Conservation (phyloP, 2,888 invertebrate species). For the Limnephilus rhombicus region DNA sequence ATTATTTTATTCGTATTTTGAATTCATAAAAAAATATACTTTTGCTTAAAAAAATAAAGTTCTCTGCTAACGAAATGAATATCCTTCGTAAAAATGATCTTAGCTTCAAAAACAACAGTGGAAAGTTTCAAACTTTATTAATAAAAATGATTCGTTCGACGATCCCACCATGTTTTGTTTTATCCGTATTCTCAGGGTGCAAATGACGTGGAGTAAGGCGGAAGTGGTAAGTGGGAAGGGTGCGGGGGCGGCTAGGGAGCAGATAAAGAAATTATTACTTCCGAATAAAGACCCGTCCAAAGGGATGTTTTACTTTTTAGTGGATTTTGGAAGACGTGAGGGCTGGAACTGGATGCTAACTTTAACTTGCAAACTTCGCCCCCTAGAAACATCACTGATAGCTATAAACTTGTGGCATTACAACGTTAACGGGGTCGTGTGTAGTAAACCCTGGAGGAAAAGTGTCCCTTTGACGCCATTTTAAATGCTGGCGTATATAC, state of each 20-base stretch:
- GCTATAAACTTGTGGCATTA: conserved; percentile 38
- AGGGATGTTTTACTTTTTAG: background rate
- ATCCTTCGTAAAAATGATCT: background rate
- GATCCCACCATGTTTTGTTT: background rate
- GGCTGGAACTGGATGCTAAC: conserved; percentile 13
- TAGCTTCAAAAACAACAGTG: background rate
- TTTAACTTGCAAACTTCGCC: conserved; percentile 5
- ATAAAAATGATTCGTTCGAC: background rate
- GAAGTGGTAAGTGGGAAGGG: background rate
- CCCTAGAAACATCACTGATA: conserved; percentile 33
- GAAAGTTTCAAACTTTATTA: conserved; percentile 7
- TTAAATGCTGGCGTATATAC: conserved; percentile 3
- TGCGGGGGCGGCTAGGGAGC: background rate
- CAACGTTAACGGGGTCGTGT: conserved; percentile 32
- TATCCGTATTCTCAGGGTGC: background rate
- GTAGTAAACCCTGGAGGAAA: conserved; percentile 32
- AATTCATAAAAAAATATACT: background rate
- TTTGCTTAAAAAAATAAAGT: background rate
- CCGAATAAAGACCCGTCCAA: conserved; percentile 13
- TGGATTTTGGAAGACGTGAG: conserved; percentile 12
- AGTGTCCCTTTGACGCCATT: conserved; percentile 11
- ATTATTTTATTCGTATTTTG: background rate
- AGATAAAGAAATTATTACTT: conserved; percentile 20
- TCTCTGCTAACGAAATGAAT: background rate
- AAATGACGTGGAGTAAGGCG: background rate